Percentiles rank a stretch among this genome's conserved stretches.
Conservation (phyloP, 2,797 vertebrate species). For the Pseudopleuronectes americanus region DNA sequence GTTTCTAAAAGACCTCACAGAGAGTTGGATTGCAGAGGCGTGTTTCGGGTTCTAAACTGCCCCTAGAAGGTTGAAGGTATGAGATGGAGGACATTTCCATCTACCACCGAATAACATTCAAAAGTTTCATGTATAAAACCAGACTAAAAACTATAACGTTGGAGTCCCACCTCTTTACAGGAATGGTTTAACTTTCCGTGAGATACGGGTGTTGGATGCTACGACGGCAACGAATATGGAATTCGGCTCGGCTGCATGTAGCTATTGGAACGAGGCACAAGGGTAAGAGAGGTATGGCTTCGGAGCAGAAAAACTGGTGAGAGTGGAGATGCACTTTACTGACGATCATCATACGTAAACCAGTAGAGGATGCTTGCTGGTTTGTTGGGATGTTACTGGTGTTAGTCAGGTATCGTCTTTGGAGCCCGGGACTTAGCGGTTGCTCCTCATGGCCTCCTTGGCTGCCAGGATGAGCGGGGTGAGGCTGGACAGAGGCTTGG, state of each 20-base stretch:
- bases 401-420: constrained; percentile 30
- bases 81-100: too few relatives aligned
- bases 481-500: constrained; percentile 97
- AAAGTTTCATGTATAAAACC: constrained; percentile 21
- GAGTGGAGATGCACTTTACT: constrained; percentile 29
- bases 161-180: neutral
- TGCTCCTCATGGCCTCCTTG: constrained; percentile 98
- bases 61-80: neutral
- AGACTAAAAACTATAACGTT: neutral
- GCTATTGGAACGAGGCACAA: constrained; percentile 42
- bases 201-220: neutral
- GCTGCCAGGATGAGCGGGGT: constrained; percentile 98
- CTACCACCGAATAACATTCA: neutral
- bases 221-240: constrained; percentile 7
- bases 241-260: constrained; percentile 6
- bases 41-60: constrained; percentile 1
- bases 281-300: constrained; percentile 29
- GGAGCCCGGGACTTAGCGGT: constrained; percentile 60
- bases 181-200: constrained; percentile 17
- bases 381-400: constrained; percentile 13
- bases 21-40: neutral
- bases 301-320: constrained; percentile 29
- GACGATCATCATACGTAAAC: constrained; percentile 14
- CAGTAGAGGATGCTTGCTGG: constrained; percentile 16
- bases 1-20: constrained; percentile 5